A percentile compares a stretch with the other conserved stretches of the same genome.
Conservation (phyloP, 1,140 invertebrate genomes). For the Geopemphigus sp. region DNA sequence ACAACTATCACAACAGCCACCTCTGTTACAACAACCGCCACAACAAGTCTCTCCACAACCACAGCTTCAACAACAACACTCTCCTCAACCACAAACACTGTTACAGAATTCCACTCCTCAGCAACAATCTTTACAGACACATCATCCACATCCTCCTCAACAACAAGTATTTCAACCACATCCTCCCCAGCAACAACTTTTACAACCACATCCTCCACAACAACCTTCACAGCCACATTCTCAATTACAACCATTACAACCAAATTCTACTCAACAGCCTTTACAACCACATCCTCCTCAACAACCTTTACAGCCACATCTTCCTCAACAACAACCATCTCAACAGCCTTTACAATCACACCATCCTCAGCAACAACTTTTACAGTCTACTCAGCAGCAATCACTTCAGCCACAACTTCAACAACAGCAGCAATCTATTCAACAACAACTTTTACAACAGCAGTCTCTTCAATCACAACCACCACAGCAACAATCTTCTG, state of each 20-base stretch:
- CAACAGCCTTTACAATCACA: neutral
- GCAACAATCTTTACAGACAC: neutral
- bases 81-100: constrained; percentile 3
- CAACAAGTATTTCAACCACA: neutral
- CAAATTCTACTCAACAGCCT: neutral
- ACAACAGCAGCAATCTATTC: neutral
- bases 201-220: neutral
- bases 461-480: too few relatives aligned
- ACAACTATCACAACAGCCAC: neutral
- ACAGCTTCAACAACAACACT: constrained; percentile 8
- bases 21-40: neutral
- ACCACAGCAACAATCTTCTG: neutral
- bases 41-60: neutral
- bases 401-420: neutral
- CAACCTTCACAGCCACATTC: neutral
- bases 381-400: neutral
- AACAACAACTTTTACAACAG: neutral
- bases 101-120: neutral
- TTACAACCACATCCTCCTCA: neutral
- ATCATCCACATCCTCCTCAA: neutral
- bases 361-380: neutral
- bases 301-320: neutral
- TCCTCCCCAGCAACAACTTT: neutral
- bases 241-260: too few relatives aligned
- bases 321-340: neutral